Evolutionary conservation across 2,797 vertebrate genomes (phyloP).

Genomic region (Odontamblyopus lacepedii): DNA sequence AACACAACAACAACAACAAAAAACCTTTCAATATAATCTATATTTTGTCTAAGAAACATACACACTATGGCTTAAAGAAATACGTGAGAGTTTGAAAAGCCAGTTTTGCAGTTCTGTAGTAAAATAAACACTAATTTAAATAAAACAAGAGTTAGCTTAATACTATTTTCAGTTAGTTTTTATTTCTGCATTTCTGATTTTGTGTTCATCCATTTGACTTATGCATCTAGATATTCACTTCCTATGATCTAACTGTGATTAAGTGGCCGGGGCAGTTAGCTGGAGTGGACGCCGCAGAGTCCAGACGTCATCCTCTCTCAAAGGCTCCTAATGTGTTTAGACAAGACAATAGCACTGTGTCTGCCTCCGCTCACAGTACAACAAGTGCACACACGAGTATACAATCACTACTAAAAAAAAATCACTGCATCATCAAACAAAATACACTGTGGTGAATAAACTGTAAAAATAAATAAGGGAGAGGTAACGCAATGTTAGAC

Average conservation of each 20-base stretch:
- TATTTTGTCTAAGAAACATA: too few relatives aligned
- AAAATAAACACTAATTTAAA: too few relatives aligned
- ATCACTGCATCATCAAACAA: background rate
- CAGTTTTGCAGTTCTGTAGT: too few relatives aligned
- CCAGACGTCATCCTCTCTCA: conserved; percentile 2
- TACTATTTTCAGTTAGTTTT: too few relatives aligned
- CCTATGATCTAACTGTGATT: background rate
- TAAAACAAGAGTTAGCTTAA: background rate
- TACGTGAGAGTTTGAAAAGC: too few relatives aligned
- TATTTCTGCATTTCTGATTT: too few relatives aligned
- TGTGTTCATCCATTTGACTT: background rate
- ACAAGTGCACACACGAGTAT: background rate
- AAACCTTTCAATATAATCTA: too few relatives aligned
- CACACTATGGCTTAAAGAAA: too few relatives aligned
- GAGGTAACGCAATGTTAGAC: too few relatives aligned
- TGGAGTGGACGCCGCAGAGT: background rate
- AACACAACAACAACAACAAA: too few relatives aligned
- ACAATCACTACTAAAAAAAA: background rate
- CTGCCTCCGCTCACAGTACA: background rate
- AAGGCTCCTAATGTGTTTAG: background rate
- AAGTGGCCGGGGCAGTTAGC: background rate
- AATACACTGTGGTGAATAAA: background rate
- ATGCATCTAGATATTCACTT: background rate
- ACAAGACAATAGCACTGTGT: background rate
- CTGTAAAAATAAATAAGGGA: background rate